A percentile compares a stretch with the other conserved stretches of the same genome.
Evolutionary conservation across 2,113 vertebrate genomes (phyloP).

Genomic region (Mastomys coucha): DNA sequence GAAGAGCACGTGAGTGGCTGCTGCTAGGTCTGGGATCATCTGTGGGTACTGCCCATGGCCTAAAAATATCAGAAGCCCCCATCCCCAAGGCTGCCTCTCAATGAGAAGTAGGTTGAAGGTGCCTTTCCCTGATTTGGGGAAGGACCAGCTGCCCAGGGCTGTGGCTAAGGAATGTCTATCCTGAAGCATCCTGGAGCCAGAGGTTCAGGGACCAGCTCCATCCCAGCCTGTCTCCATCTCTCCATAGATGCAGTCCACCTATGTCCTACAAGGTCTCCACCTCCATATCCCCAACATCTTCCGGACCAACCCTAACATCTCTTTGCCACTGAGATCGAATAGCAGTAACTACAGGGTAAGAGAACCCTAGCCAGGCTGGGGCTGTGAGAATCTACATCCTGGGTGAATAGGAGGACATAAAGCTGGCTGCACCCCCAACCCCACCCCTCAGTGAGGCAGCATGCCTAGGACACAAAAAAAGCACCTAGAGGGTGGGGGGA

Average conservation of each 20-base stretch:
- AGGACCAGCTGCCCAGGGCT: no score
- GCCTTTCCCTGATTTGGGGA: not conserved
- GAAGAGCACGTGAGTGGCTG: not conserved
- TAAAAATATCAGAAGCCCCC: not conserved
- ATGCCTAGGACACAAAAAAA: not conserved
- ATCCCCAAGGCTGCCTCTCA: not conserved
- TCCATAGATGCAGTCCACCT: conserved; percentile 75
- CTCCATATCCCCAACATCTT: conserved; percentile 80
- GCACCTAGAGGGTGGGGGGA: accelerated
- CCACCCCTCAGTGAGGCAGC: no score
- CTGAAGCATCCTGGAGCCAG: not conserved
- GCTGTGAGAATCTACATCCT: not conserved
- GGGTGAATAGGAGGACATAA: not conserved
- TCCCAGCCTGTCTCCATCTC: not conserved
- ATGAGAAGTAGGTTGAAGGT: not conserved
- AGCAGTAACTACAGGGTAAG: conserved; percentile 56
- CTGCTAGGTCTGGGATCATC: not conserved
- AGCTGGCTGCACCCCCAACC: not conserved
- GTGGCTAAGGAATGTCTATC: not conserved
- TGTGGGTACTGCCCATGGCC: accelerated
- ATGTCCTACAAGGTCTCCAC: conserved; percentile 82
- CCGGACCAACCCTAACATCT: not conserved
- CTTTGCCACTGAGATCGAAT: not conserved
- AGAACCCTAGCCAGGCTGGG: not conserved
- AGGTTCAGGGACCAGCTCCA: not conserved